Base-by-base conservation (phyloP, 2,797 vertebrate species). In the Threskiornis aethiopicus region DNA sequence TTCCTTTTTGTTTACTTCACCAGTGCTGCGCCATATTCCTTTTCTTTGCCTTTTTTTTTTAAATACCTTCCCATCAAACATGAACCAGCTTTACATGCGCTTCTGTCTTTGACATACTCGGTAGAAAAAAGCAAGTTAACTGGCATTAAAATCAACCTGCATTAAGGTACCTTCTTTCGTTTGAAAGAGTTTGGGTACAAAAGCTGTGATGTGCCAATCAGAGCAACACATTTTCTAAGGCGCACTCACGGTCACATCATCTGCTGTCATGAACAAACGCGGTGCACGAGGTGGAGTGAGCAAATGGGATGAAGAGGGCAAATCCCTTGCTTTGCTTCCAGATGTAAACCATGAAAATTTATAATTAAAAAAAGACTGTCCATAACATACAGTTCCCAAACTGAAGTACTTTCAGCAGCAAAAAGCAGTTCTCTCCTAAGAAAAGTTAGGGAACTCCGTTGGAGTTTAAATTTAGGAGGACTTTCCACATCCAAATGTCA, bases 401-500 rank as follows among this genome's bases (percentile, higher is more conserved):
- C 25, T 26, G 19, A 73, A 83, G 77, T 21, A 16, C 4, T 84
- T 81, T 9, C n/a, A 72, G 46, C 15, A 47, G 35, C 1, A 42
- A 73, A 80, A 42, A 49, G 11, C 37, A 21, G 5, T 4, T 78
- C 92, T 94, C 33, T 65, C 21, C 5, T 7, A 9, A 26, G 29
- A 22, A 26, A 65, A 46, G 29, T 47, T 37, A 18, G 26, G 33
- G 19, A 85, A 41, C 19, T 67, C 58, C 2, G 1, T 1, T 10
- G 22, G 66, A 59, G 28, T 16, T 58, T 15, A 66, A 82, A 42
- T 59, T 72, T 67, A 64, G 49, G 76, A 77, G 11, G 11, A 42
- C 96, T 94, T 91, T 92, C 64, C 64, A 61, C 29, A 37, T 71
- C 70, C 19, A 49, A 29, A 33, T 13, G 57, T n/a, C 64, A 84